A percentile compares a stretch with the other conserved stretches of the same genome.
Conservation (phyloP, 2,888 invertebrate species). For the Lottia gigantea region DNA sequence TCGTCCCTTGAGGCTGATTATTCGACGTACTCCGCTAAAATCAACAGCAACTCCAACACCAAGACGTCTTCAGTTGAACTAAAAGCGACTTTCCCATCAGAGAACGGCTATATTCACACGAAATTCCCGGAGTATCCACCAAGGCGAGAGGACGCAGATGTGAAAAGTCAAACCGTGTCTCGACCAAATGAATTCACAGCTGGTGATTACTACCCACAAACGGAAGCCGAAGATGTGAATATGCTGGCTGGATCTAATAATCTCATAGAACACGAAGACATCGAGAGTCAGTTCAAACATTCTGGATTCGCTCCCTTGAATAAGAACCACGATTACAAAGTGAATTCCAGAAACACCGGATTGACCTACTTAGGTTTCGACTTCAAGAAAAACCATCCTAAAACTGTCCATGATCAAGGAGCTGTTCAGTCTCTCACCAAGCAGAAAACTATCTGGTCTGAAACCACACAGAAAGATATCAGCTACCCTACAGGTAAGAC, state of each 20-base stretch:
- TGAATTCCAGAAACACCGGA: not conserved
- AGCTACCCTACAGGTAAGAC: conserved; percentile 16
- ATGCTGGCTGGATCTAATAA: not conserved
- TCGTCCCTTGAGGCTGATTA: not conserved
- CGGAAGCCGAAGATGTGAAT: too few relatives aligned
- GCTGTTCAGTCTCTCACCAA: not conserved
- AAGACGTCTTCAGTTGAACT: not conserved
- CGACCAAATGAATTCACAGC: not conserved
- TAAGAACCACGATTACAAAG: not conserved
- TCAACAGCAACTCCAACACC: not conserved
- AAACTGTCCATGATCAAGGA: not conserved
- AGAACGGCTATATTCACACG: not conserved
- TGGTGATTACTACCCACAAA: not conserved
- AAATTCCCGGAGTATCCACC: not conserved
- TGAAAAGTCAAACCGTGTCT: not conserved
- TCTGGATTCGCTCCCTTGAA: conserved; percentile 3
- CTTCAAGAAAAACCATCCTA: not conserved
- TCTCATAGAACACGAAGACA: not conserved
- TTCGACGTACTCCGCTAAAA: not conserved
- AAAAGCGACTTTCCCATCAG: not conserved
- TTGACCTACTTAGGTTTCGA: not conserved
- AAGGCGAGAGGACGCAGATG: not conserved
- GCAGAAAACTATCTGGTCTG: conserved; percentile 24
- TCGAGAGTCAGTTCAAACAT: not conserved
- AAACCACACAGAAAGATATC: conserved; percentile 11